Percentiles rank a stretch among this genome's conserved stretches.
Evolutionary conservation across 2,888 invertebrate genomes (phyloP).

Genomic region (Spodoptera picta): DNA sequence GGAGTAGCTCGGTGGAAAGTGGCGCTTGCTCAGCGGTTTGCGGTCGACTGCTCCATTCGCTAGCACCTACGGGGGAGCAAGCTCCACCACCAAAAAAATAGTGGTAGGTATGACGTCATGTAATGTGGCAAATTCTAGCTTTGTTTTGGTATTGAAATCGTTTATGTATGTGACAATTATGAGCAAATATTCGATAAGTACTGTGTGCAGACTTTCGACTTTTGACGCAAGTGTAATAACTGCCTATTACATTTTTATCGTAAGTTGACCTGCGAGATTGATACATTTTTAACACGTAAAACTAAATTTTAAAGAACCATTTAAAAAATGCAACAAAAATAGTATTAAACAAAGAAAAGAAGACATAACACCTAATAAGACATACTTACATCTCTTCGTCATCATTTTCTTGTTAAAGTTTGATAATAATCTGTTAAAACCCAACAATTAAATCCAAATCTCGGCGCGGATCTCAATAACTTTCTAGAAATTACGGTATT

Average conservation of each 20-base stretch:
- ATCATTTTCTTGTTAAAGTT: too few relatives aligned
- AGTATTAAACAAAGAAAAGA: background rate
- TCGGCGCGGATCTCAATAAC: constrained; percentile 1
- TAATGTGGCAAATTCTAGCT: constrained; percentile 3
- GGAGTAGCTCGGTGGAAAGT: constrained; percentile 60
- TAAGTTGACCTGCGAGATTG: too few relatives aligned
- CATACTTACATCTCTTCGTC: too few relatives aligned
- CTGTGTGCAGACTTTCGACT: too few relatives aligned
- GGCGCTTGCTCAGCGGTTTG: constrained; percentile 63
- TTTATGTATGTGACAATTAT: background rate
- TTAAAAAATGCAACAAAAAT: too few relatives aligned
- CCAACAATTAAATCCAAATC: background rate
- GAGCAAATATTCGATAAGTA: background rate
- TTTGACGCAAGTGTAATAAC: too few relatives aligned
- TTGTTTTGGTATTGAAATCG: constrained; percentile 5
- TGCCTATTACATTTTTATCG: too few relatives aligned
- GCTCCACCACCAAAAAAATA: constrained; percentile 49
- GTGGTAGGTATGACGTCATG: constrained; percentile 55
- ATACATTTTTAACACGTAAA: too few relatives aligned
- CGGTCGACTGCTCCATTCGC: constrained; percentile 61
- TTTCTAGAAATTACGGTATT: constrained; percentile 11
- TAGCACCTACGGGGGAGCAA: constrained; percentile 36
- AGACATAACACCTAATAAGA: too few relatives aligned
- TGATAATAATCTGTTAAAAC: too few relatives aligned
- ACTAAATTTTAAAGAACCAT: too few relatives aligned